Conservation (phyloP, 2,113 vertebrate species). For the Forbesichthys agassizii region DNA sequence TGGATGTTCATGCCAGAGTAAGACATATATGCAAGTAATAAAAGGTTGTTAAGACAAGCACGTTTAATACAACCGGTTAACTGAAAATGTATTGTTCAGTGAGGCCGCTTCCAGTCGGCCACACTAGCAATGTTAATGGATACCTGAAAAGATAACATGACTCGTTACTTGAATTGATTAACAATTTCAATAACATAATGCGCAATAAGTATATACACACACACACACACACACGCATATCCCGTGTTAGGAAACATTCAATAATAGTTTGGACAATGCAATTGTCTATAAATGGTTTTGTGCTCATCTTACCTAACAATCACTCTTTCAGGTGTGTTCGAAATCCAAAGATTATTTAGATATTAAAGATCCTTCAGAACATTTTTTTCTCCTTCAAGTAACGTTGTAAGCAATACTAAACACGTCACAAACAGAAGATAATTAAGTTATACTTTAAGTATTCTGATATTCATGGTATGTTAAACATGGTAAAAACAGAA, state of each 20-base stretch:
- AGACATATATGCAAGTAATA: too few species aligned
- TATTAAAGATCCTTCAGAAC: background rate
- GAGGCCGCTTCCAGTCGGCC: slow-evolving; percentile 28
- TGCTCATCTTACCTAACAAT: too few species aligned
- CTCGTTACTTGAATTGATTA: background rate
- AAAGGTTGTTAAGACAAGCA: slow-evolving; percentile 39
- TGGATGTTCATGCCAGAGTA: too few species aligned
- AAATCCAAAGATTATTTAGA: background rate
- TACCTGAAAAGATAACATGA: slow-evolving; percentile 26
- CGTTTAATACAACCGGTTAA: slow-evolving; percentile 66
- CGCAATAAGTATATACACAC: slow-evolving; percentile 62
- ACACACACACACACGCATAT: too few species aligned
- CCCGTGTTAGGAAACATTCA: slow-evolving; percentile 56
- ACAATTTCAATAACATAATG: slow-evolving; percentile 43
- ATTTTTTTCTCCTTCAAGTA: slow-evolving; percentile 28
- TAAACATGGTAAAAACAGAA: slow-evolving; percentile 7
- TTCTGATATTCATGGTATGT: slow-evolving; percentile 11
- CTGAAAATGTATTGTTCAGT: slow-evolving; percentile 29
- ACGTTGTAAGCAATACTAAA: slow-evolving; percentile 22
- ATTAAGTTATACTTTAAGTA: slow-evolving; percentile 14
- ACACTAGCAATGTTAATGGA: slow-evolving; percentile 27
- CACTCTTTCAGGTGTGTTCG: slow-evolving; percentile 3
- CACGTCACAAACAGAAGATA: background rate
- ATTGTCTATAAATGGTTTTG: background rate
- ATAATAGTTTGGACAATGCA: slow-evolving; percentile 36